Conservation (phyloP, 2,113 vertebrate genomes). For the Nansenia antarctica region DNA sequence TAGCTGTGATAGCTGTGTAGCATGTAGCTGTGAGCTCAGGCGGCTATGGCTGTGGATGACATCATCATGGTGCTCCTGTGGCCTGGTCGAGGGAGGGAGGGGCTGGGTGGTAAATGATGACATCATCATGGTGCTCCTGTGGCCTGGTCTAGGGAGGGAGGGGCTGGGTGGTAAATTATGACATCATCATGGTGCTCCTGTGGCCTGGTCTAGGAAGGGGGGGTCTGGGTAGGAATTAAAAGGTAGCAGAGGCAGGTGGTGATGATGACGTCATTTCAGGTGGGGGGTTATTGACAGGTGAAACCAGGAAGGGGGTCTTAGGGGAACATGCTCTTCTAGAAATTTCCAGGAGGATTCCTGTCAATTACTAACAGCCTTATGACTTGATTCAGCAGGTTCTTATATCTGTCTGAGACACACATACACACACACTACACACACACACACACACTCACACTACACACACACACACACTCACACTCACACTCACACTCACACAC, state of each 20-base stretch:
- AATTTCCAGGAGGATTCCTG: constrained; percentile 72
- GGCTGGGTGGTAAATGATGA: too few relatives aligned
- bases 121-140: background rate
- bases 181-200: constrained; percentile 10
- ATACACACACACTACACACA: too few relatives aligned
- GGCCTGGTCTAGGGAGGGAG: constrained; percentile 45
- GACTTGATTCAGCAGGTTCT: constrained; percentile 89
- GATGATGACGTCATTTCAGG: constrained; percentile 77
- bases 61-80: too few relatives aligned
- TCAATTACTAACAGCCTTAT: constrained; percentile 84
- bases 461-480: constrained; percentile 40
- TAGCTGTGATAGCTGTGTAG: too few relatives aligned
- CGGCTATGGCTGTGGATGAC: too few relatives aligned
- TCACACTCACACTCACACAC: background rate
- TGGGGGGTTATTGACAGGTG: constrained; percentile 81
- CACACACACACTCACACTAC: too few relatives aligned
- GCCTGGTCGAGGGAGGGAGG: too few relatives aligned
- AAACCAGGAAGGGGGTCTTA: constrained; percentile 77
- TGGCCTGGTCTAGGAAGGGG: constrained; percentile 45
- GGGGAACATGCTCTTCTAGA: constrained; percentile 70
- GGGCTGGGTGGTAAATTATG: constrained; percentile 41
- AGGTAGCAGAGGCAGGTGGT: constrained; percentile 72
- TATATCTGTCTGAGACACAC: constrained; percentile 63
- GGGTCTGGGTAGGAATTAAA: constrained; percentile 20
- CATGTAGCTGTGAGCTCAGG: too few relatives aligned